phyloP scores from a whole-genome alignment of 1,140 invertebrate species.

The Drosophila ironensis region DNA sequence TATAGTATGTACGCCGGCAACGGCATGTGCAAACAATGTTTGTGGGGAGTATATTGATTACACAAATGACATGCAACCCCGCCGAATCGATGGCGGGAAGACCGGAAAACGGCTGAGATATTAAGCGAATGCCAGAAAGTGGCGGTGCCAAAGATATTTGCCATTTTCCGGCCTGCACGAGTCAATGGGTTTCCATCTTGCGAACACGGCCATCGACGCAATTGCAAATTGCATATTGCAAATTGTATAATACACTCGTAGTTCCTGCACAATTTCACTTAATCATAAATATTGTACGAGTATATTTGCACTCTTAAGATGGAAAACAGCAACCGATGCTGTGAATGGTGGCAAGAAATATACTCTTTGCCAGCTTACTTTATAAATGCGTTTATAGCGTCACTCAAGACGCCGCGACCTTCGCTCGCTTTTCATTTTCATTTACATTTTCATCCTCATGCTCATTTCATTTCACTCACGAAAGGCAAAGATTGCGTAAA shows the following conservation, averaged over 20 bases:
- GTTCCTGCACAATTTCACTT: conserved; percentile 35
- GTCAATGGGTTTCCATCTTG: no score
- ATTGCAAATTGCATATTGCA: conserved; percentile 28
- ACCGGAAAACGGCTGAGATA: neutral
- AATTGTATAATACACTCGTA: no score
- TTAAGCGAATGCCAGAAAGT: neutral
- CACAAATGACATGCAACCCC: conserved; percentile 30
- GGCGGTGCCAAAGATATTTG: neutral
- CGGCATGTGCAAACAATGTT: neutral
- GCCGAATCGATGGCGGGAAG: conserved; percentile 3
- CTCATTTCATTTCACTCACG: conserved; percentile 35
- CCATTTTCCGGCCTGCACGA: no score
- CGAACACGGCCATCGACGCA: conserved; percentile 20
- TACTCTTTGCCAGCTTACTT: neutral
- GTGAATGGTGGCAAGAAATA: conserved; percentile 5
- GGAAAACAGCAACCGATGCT: conserved; percentile 18
- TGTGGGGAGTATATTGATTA: conserved; percentile 22
- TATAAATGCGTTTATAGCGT: neutral
- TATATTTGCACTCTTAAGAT: conserved; percentile 27
- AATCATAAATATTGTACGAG: conserved; percentile 29
- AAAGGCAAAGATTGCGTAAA: conserved; percentile 61
- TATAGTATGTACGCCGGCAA: no score
- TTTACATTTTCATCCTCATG: conserved; percentile 32
- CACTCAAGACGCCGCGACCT: conserved; percentile 37
- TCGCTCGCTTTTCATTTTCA: conserved; percentile 54